Conservation (phyloP, 2,113 vertebrate genomes). For the Candoia aspera region DNA sequence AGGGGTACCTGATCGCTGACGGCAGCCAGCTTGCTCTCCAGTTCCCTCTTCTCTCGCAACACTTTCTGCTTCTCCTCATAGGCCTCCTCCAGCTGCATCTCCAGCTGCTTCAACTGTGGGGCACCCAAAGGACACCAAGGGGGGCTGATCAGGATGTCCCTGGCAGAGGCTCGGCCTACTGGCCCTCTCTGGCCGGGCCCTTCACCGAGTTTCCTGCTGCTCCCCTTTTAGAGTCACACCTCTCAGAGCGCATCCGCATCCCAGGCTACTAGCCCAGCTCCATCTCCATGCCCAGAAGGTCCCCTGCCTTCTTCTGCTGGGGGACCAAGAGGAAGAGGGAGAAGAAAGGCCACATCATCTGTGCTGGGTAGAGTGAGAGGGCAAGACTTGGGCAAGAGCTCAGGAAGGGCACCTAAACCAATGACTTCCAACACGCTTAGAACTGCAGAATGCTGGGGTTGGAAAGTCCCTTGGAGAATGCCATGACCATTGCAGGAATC, state of each 20-base stretch:
- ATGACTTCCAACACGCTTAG: too few relatives aligned
- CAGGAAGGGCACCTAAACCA: too few relatives aligned
- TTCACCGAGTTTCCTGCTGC: background rate
- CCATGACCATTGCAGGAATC: too few relatives aligned
- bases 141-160: rapidly evolving
- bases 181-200: background rate
- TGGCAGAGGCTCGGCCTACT: background rate
- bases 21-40: slow-evolving; percentile 85
- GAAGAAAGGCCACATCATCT: too few relatives aligned
- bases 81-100: slow-evolving; percentile 94
- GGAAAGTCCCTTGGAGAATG: too few relatives aligned
- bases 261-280: background rate
- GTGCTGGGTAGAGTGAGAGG: too few relatives aligned
- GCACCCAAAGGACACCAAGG: background rate
- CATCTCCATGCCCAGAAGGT: background rate
- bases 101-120: slow-evolving; percentile 93
- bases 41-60: slow-evolving; percentile 89
- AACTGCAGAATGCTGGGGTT: too few relatives aligned
- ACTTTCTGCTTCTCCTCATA: slow-evolving; percentile 98
- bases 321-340: too few relatives aligned
- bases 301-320: too few relatives aligned
- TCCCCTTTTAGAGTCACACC: background rate
- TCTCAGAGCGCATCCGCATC: too few relatives aligned
- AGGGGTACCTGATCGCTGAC: slow-evolving; percentile 86
- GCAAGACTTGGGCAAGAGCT: too few relatives aligned